Percentiles rank a stretch among this genome's conserved stretches.
Conservation (phyloP, 2,113 vertebrate genomes). For the Hippocampus guttulatus region DNA sequence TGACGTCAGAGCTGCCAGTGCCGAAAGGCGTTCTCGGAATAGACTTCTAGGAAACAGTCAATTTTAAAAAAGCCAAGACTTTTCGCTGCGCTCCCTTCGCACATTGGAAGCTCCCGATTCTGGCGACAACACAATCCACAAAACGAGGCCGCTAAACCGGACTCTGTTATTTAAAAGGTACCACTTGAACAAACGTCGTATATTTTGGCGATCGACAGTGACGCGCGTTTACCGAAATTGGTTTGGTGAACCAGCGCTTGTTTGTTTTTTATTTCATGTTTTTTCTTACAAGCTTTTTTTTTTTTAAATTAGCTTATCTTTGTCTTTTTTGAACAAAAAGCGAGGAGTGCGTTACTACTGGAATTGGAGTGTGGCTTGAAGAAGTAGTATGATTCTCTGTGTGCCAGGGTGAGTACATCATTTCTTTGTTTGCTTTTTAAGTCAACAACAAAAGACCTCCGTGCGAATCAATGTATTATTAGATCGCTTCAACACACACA, state of each 20-base stretch:
- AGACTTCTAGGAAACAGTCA: constrained; percentile 73
- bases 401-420: constrained; percentile 72
- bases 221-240: neutral
- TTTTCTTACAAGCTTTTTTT: neutral
- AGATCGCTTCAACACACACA: neutral
- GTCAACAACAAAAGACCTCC: neutral
- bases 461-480: neutral
- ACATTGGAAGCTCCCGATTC: constrained; percentile 36
- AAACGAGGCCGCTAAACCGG: constrained; percentile 6
- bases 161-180: neutral
- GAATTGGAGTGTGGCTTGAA: constrained; percentile 26
- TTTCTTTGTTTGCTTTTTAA: constrained; percentile 10
- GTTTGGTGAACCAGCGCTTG: neutral
- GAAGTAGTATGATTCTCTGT: constrained; percentile 73
- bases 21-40: constrained; percentile 72
- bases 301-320: neutral
- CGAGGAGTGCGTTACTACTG: neutral
- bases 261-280: constrained; percentile 5
- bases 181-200: neutral
- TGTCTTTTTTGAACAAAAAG: constrained; percentile 4
- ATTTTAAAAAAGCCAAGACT: constrained; percentile 67
- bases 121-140: constrained; percentile 52
- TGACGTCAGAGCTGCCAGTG: constrained; percentile 73
- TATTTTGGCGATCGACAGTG: neutral
- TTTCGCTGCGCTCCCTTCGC: constrained; percentile 56